Evolutionary conservation across 2,888 invertebrate species (phyloP).

Genomic region (Agrotis segetum): DNA sequence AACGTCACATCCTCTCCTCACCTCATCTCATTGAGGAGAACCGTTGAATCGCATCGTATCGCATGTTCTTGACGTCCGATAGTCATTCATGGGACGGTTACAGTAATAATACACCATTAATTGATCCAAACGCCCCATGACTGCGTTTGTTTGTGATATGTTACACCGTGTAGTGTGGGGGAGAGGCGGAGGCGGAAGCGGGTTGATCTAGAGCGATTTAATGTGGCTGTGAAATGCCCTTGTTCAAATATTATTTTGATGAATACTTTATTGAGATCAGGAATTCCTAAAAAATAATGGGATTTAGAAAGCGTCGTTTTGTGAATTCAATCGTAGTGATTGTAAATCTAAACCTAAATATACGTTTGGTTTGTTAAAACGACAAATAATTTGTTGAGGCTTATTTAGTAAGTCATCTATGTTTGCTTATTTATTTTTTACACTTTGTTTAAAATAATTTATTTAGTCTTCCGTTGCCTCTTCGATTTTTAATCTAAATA

Average conservation of each 20-base stretch:
- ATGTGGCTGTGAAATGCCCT: neutral
- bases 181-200: slow-evolving; percentile 39
- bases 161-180: slow-evolving; percentile 67
- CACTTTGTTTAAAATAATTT: no score
- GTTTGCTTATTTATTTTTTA: no score
- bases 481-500: no score
- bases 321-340: neutral
- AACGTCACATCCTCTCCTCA: neutral
- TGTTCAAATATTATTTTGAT: neutral
- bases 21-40: slow-evolving; percentile 28
- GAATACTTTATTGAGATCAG: neutral
- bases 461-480: no score
- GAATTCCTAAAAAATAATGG: neutral
- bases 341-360: neutral
- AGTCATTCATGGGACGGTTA: slow-evolving; percentile 60
- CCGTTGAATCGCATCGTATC: slow-evolving; percentile 27
- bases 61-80: slow-evolving; percentile 46
- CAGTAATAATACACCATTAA: slow-evolving; percentile 73
- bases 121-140: slow-evolving; percentile 68
- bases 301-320: neutral
- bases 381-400: neutral
- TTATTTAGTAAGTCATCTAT: neutral
- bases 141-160: slow-evolving; percentile 71
- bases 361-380: neutral
- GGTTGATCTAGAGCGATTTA: neutral